Percentiles rank a stretch among this genome's conserved stretches.
Evolutionary conservation across 2,113 vertebrate genomes (phyloP).

Genomic region (Synchiropus splendidus): DNA sequence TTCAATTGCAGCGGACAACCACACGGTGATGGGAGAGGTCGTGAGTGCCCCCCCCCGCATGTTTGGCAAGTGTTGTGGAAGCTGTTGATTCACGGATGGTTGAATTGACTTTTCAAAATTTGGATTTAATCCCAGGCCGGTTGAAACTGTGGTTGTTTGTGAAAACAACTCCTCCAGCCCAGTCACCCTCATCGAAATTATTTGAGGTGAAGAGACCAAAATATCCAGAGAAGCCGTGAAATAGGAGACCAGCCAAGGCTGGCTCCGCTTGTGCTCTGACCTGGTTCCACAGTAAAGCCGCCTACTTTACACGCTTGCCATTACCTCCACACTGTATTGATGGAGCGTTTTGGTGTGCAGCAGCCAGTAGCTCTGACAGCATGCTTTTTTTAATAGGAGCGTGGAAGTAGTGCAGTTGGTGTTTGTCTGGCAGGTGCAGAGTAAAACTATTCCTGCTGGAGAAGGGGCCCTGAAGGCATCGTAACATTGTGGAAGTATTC

Average conservation of each 20-base stretch:
- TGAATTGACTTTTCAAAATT: too few species aligned
- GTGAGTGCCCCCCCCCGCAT: too few species aligned
- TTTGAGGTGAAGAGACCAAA: slow-evolving; percentile 1
- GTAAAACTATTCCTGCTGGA: background rate
- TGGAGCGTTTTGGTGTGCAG: slow-evolving; percentile 38
- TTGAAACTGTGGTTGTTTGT: too few species aligned
- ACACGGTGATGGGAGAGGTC: too few species aligned
- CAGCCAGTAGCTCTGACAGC: slow-evolving; percentile 14
- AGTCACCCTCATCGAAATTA: background rate
- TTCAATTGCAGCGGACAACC: too few species aligned
- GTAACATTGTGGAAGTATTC: too few species aligned
- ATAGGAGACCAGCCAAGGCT: slow-evolving; percentile 31
- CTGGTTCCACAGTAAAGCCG: slow-evolving; percentile 52
- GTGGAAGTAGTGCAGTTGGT: slow-evolving; percentile 12
- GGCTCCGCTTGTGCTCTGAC: slow-evolving; percentile 49
- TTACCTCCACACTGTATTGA: slow-evolving; percentile 55
- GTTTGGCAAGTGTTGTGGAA: too few species aligned
- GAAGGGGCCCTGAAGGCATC: background rate
- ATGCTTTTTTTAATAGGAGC: slow-evolving; percentile 12
- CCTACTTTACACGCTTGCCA: slow-evolving; percentile 48
- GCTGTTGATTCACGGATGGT: too few species aligned
- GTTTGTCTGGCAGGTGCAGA: slow-evolving; percentile 4
- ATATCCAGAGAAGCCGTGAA: slow-evolving; percentile 22
- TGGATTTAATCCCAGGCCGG: too few species aligned
- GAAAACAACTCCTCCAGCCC: background rate